Base-by-base conservation (phyloP, 2,888 invertebrate genomes). In the Rotaria macrura region DNA sequence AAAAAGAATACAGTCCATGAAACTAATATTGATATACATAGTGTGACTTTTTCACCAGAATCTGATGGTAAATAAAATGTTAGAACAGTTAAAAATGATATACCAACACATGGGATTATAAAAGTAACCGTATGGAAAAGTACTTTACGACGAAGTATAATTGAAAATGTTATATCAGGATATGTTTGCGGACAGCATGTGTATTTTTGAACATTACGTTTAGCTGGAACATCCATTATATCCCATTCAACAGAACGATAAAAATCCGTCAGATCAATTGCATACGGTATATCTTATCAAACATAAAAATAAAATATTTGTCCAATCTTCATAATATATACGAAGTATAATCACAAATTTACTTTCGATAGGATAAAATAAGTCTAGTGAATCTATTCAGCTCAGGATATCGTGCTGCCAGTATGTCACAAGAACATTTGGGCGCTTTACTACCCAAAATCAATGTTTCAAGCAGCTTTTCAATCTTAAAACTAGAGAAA, bases 1-100 rank as follows among this genome's bases (percentile, higher is more conserved):
- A 98, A 93, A 93, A 98, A 97, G 93, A 98, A 98, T 93, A 98
- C 97, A 93, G 97, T 97, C 90, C 98, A 95, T 92, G 97, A 96
- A 92, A 98, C 96, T 89, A 98, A 94, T 92, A 98, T 98, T 87
- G 97, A 97, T 91, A 98, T 92, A 85, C 97, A 97, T 72, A 99
- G 93, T 0, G 97, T 96, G 87, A 99, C 97, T 91, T 98, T 99
- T 91, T 99, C 98, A 38, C 97, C 97, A 0, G 96, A 96, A 91
- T 98, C 97, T 2, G 97, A 96, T 85, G 98, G 98, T 87, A 99
- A 92, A 89, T 98, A 98, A 91, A 99, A 98, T 4, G 97, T 97
- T 85, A 99, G 92, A 1, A 97, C 95, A 25, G 97, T 97, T 25
- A 99, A 93, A 90, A 96, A 96, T 25, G 96, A 96, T 88, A 98